Percentiles rank a stretch among this genome's conserved stretches.
phyloP scores from a whole-genome alignment of 2,113 vertebrate species.

The Pyxicephalus adspersus region DNA sequence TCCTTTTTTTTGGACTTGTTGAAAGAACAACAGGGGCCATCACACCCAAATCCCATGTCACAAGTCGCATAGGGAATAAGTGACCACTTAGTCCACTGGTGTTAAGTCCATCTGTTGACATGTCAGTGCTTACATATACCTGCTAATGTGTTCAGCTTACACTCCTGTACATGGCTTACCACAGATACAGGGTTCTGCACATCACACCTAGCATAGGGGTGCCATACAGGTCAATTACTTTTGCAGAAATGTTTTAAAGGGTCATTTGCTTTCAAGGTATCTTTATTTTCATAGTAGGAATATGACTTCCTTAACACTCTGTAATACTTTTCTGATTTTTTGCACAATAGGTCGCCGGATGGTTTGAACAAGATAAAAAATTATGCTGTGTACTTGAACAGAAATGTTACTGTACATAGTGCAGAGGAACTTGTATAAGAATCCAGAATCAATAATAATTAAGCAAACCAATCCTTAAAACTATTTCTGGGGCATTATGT shows the following conservation, averaged over 20 bases:
- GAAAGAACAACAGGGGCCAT: not conserved
- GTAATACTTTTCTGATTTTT: too few relatives aligned
- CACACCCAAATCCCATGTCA: not conserved
- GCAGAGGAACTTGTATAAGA: too few relatives aligned
- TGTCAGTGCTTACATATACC: constrained; percentile 32
- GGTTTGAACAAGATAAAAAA: not conserved
- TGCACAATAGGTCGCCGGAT: not conserved
- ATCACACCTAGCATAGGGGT: constrained; percentile 1
- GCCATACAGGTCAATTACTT: constrained; percentile 2
- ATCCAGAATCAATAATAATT: too few relatives aligned
- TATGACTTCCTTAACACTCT: too few relatives aligned
- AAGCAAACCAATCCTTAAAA: too few relatives aligned
- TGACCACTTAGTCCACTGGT: constrained; percentile 24
- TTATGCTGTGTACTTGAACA: too few relatives aligned
- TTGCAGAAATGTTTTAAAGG: constrained; percentile 8
- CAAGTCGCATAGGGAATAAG: constrained; percentile 17
- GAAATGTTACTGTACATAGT: too few relatives aligned
- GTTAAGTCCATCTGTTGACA: constrained; percentile 41
- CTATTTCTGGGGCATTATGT: too few relatives aligned
- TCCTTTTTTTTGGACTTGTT: not conserved
- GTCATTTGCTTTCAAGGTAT: not conserved
- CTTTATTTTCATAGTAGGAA: not conserved
- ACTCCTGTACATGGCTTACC: not conserved
- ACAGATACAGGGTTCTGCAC: not conserved
- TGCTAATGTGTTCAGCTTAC: constrained; percentile 10